A percentile compares a stretch with the other conserved stretches of the same genome.
Evolutionary conservation across 2,113 vertebrate species (phyloP).

Genomic region (Hyaena hyaena): DNA sequence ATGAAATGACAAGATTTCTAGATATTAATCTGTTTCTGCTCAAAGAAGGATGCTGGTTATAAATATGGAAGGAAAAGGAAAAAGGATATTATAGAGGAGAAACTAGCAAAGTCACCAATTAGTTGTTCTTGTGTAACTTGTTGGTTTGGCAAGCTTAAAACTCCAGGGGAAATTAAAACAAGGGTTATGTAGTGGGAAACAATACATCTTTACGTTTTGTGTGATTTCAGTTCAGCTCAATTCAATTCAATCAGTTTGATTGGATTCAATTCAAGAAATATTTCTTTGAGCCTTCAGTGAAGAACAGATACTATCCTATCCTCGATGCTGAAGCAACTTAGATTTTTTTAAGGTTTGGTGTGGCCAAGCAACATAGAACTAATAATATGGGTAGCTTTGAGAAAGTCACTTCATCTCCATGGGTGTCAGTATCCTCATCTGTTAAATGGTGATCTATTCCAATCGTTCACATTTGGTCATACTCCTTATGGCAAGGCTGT

Average conservation of each 20-base stretch:
- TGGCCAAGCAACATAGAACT: background rate
- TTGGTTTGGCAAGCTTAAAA: conserved; percentile 23
- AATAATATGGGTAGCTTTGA: background rate
- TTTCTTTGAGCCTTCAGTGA: background rate
- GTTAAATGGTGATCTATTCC: background rate
- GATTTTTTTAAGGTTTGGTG: background rate
- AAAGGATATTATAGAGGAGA: background rate
- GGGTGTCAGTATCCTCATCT: background rate
- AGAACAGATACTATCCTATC: background rate
- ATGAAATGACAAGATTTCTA: conserved; percentile 49
- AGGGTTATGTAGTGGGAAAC: background rate
- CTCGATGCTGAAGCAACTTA: background rate
- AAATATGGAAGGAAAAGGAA: conserved; percentile 36
- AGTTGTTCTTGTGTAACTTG: background rate
- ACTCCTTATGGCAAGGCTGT: background rate
- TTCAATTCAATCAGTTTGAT: background rate
- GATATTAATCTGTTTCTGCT: background rate
- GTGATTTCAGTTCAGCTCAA: background rate
- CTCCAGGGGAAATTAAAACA: background rate
- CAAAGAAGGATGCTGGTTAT: background rate
- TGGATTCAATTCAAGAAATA: background rate
- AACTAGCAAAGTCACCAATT: background rate
- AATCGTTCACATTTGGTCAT: background rate
- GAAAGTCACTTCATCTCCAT: background rate
- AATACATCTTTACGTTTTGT: background rate